phyloP scores from a whole-genome alignment of 2,888 invertebrate species.

The Tineola bisselliella region DNA sequence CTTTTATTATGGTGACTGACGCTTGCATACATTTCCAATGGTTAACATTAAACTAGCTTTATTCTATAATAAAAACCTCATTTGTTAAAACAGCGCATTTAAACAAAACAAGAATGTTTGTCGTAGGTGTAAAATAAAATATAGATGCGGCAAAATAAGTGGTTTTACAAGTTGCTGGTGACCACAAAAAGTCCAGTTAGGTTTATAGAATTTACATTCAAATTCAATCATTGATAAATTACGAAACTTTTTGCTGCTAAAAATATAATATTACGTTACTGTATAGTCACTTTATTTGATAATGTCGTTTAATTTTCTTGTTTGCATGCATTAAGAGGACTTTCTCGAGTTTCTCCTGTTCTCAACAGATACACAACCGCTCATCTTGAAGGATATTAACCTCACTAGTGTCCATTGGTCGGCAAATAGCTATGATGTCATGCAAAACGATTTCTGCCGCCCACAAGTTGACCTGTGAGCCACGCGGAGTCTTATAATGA shows the following conservation, averaged over 20 bases:
- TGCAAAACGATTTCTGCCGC: neutral
- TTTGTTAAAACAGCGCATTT: too few relatives aligned
- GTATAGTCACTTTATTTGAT: neutral
- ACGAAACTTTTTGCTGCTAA: too few relatives aligned
- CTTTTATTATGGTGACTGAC: too few relatives aligned
- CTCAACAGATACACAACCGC: neutral
- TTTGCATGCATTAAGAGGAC: neutral
- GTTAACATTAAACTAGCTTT: too few relatives aligned
- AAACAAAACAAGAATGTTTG: too few relatives aligned
- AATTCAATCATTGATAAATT: neutral
- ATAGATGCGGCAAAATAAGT: neutral
- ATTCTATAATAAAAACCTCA: too few relatives aligned
- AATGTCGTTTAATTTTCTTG: neutral
- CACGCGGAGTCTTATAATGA: neutral
- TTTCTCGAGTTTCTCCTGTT: neutral
- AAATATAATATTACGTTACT: neutral
- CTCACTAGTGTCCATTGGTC: neutral
- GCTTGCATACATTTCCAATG: too few relatives aligned
- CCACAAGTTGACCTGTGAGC: neutral
- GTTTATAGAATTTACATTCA: neutral
- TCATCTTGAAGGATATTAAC: constrained; percentile 11
- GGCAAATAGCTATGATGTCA: constrained; percentile 9
- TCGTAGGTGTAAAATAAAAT: neutral
- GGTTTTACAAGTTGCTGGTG: neutral
- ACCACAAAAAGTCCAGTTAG: neutral